phyloP scores from a whole-genome alignment of 2,797 vertebrate genomes.

The Cephalopachus bancanus region DNA sequence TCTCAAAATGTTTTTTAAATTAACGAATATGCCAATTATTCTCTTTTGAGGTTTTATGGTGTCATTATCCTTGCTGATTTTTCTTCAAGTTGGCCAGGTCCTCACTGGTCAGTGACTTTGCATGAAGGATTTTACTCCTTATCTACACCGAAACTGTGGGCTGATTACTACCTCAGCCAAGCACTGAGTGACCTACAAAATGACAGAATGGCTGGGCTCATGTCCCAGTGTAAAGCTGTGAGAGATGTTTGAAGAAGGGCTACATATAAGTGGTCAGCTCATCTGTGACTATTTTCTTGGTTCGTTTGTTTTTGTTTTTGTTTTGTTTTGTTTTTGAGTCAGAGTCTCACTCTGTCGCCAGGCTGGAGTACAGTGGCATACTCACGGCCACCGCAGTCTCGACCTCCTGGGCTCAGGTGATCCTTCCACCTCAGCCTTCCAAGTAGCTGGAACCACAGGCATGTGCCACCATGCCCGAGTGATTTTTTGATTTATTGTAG shows the following conservation, averaged over 20 bases:
- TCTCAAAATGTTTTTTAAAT: conserved; percentile 37
- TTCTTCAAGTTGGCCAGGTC: neutral
- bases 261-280: conserved; percentile 58
- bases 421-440: no score
- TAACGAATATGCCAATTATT: conserved; percentile 31
- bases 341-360: no score
- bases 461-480: no score
- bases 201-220: neutral
- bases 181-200: neutral
- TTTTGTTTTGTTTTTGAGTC: no score
- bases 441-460: no score
- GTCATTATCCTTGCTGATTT: neutral
- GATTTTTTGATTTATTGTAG: no score
- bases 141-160: neutral
- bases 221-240: neutral
- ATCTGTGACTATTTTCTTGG: conserved; percentile 58
- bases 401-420: no score
- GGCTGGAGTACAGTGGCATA: no score
- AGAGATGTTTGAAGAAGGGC: conserved; percentile 13
- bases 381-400: no score
- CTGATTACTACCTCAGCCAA: neutral
- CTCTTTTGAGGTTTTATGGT: neutral
- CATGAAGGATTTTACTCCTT: neutral
- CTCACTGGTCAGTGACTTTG: neutral
- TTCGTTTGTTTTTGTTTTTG: no score